Percentiles rank a stretch among this genome's conserved stretches.
phyloP scores from a whole-genome alignment of 1,140 invertebrate genomes.

The Zaprionus lachaisei region DNA sequence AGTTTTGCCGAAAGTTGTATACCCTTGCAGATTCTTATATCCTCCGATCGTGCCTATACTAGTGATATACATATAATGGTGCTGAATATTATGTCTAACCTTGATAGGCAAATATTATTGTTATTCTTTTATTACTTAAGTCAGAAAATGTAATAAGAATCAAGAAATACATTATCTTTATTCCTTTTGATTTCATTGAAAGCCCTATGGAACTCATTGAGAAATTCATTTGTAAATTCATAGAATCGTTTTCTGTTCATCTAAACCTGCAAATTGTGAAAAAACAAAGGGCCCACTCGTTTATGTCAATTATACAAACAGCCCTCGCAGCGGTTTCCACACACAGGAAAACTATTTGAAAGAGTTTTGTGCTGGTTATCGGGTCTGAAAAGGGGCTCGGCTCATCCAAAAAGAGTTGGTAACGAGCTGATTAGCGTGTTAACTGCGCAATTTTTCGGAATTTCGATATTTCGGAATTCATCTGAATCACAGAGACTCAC shows the following conservation, averaged over 20 bases:
- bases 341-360: conserved; percentile 16
- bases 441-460: conserved; percentile 44
- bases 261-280: background rate
- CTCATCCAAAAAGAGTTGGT: conserved; percentile 32
- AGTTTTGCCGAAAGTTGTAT: no score
- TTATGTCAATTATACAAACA: background rate
- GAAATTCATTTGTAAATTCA: no score
- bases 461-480: conserved; percentile 32
- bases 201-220: no score
- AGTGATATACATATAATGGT: no score
- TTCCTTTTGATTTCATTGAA: no score
- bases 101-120: no score
- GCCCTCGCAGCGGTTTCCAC: conserved; percentile 6
- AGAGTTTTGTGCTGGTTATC: conserved; percentile 18
- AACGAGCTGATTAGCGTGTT: conserved; percentile 62
- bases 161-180: no score
- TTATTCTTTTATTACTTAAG: no score
- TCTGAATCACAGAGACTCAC: background rate
- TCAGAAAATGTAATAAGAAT: no score
- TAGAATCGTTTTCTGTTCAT: background rate
- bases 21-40: no score
- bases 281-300: background rate
- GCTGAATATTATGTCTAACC: no score
- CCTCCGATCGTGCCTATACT: no score
- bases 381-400: conserved; percentile 24